Base-by-base conservation (phyloP, 2,113 vertebrate species). In the Nycticryphes semicollaris region DNA sequence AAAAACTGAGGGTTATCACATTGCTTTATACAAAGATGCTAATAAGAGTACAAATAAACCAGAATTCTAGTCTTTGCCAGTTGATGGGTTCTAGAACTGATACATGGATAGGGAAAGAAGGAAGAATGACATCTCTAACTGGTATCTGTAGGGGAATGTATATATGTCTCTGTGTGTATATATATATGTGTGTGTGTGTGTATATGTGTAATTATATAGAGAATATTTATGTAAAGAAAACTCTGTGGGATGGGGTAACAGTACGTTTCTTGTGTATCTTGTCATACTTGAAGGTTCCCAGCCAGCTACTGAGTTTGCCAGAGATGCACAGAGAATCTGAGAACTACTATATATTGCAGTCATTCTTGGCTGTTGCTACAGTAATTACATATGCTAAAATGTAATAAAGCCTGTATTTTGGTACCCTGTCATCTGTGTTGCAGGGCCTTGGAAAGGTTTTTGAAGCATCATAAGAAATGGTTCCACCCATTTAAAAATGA, bases 141-240 rank as follows among this genome's bases (percentile, higher is more conserved):
- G 70, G 23, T 4, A 51, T 21, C 17, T 77, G 1, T 31, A 63
- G 37, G 4, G 11, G 14, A 22, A 53, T 56, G 7, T 77, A 5
- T 50, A 4, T 64, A 2, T 67, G 2, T 60, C 3, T 51, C 3
- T 20, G 2, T 43, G 2, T 39, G 4, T 30, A 1, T 14, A 3
- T 31, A 4, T 64, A 6, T 22, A 30, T 54, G 27, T 4, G 1
- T 41, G 2, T 50, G 2, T 43, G 2, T 45, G 4, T n/a, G 1
- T 14, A 3, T 31, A 4, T 60, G 6, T 24, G 30, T 30, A 28
- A 47, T 47, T 47, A 66, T 16, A 57, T 5, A 43, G 5, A 77
- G 33, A 69, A 45, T 62, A 66, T 62, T 84, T 59, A 56, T 27
- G 4, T 50, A 41, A 82, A 91, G 48, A 89, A 78, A 57, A 4